These are phyloP conservation scores for Gracilinanus agilis DNA, from an alignment of 2,113 vertebrate species.

Conservation along the genomic window DNA sequence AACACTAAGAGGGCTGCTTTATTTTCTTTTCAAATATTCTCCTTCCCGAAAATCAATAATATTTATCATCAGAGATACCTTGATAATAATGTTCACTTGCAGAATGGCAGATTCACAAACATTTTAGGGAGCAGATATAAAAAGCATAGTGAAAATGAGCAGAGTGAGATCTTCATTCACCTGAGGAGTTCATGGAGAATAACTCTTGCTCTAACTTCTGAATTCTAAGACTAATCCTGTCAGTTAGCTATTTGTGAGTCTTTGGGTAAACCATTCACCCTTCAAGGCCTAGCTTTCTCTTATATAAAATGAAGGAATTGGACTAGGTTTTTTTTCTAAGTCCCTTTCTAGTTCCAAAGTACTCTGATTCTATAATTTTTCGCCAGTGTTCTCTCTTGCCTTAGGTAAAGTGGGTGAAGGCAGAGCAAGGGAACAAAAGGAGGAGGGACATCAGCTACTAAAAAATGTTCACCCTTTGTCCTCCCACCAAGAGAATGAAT, in stretches of 20 bases:
- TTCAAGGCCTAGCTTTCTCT: background rate
- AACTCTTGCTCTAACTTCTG: background rate
- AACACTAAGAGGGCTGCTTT: background rate
- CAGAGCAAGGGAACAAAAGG: background rate
- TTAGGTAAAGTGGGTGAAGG: background rate
- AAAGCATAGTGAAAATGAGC: background rate
- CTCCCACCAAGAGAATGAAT: background rate
- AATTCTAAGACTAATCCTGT: background rate
- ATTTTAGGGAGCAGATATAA: background rate
- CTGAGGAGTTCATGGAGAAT: background rate
- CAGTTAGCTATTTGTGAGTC: background rate
- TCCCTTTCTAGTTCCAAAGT: background rate
- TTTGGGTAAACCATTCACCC: background rate
- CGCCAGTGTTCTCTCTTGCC: background rate
- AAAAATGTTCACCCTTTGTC: background rate
- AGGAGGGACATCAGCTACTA: background rate
- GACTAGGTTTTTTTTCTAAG: background rate
- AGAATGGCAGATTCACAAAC: background rate
- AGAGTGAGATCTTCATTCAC: background rate
- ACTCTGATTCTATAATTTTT: background rate
- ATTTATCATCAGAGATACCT: background rate
- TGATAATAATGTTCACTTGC: background rate
- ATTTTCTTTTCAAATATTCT: background rate
- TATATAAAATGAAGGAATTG: background rate
- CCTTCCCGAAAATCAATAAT: background rate